Evolutionary conservation across 2,888 invertebrate species (phyloP).

Genomic region (Microplitis deprimator): DNA sequence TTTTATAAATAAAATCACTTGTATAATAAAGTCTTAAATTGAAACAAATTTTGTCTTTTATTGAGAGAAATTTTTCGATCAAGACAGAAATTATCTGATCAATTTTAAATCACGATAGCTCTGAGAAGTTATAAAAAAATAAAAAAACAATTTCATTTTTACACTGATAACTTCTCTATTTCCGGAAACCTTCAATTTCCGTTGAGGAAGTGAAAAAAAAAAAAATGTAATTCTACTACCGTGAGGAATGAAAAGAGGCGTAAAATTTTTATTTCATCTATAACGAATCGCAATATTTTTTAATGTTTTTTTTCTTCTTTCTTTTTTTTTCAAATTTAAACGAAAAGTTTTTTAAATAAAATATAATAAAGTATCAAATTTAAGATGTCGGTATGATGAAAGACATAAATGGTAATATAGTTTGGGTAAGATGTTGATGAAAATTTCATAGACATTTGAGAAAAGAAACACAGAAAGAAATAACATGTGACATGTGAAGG

Average conservation of each 20-base stretch:
- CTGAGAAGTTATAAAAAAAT: neutral
- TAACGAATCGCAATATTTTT: neutral
- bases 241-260: neutral
- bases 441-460: conserved; percentile 23
- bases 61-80: neutral
- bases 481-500: conserved; percentile 13
- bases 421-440: conserved; percentile 15
- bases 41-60: neutral
- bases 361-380: neutral
- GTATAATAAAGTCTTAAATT: no score
- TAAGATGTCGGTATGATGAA: neutral
- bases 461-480: neutral
- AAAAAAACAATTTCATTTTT: neutral
- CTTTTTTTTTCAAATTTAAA: neutral
- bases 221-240: neutral
- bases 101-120: neutral
- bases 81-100: neutral
- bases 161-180: neutral
- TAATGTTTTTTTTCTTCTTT: neutral
- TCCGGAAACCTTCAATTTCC: neutral
- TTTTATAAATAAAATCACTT: no score
- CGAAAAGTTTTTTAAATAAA: neutral
- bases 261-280: neutral
- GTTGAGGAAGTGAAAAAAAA: neutral
- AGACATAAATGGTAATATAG: neutral